Conservation (phyloP, 2,113 vertebrate genomes). For the Sinocyclocheilus maitianheensis region DNA sequence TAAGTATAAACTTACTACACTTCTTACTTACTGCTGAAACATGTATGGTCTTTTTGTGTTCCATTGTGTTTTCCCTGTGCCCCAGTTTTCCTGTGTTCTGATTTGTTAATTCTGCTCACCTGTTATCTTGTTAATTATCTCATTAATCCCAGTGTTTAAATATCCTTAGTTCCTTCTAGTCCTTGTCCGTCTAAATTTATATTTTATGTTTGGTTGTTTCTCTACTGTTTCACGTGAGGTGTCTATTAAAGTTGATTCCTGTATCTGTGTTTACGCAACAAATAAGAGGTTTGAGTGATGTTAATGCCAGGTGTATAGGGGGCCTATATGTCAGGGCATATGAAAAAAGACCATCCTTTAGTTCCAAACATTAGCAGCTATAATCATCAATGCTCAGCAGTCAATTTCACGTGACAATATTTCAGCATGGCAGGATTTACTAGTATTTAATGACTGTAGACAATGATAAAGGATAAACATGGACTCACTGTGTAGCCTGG, state of each 20-base stretch:
- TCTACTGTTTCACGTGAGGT: too few relatives aligned
- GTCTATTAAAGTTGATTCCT: too few relatives aligned
- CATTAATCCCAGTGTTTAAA: too few relatives aligned
- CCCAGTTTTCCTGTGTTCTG: too few relatives aligned
- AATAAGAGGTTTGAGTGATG: constrained; percentile 1
- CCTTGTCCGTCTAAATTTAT: too few relatives aligned
- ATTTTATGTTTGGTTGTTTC: too few relatives aligned
- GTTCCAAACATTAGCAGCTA: background rate
- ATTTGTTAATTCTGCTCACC: too few relatives aligned
- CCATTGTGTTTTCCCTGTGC: too few relatives aligned
- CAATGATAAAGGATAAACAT: constrained; percentile 2
- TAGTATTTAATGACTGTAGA: constrained; percentile 15
- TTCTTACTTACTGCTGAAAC: background rate
- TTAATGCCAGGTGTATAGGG: background rate
- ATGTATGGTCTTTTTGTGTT: too few relatives aligned
- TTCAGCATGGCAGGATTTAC: constrained; percentile 3
- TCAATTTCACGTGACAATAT: constrained; percentile 13
- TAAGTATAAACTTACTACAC: background rate
- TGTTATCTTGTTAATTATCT: too few relatives aligned
- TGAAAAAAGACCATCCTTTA: constrained; percentile 15
- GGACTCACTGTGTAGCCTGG: constrained; percentile 88
- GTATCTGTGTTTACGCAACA: background rate
- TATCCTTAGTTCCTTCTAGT: too few relatives aligned
- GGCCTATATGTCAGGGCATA: background rate
- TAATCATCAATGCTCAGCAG: constrained; percentile 27